Evolutionary conservation across 1,140 invertebrate species (phyloP), one percentile per base, ranked within the genome.

Genomic region (Batillaria attramentaria): DNA sequence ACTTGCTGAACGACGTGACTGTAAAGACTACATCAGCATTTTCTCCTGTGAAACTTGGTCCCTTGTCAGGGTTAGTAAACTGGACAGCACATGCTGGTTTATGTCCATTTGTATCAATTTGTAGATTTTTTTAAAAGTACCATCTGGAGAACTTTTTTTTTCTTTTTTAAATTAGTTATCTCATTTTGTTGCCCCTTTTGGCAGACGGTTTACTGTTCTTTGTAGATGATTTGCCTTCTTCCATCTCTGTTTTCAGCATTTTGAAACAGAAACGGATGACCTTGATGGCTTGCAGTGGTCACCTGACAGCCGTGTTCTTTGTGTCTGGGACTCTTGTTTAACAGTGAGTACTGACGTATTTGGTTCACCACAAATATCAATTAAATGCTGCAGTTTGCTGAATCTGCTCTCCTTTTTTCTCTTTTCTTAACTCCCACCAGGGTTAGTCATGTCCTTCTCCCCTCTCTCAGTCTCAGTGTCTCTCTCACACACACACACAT

Each of bases 1-100:
- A 18, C 80, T 92, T 33, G 91, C 91, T 28, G 92, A 93, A 83
- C 85, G 92, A 72, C 69, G 90, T 37, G 91, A 92, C 54, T 92
- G 92, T 80, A 91, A 91, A 80, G 92, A 93, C 81, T 92, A 86
- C 79, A 81, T 92, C 70, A 92, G 91, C 69, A 89, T 92, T 18
- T 91, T 92, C 83, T 86, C 86, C 33, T 91, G 91, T 69, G 84
- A 82, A 43, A 87, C 88, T 31, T 92, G 92, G 92, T 85, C 91
- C 65, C 82, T 92, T 24, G 85, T 92, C 16, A 92, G 92, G 84
- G 91, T 91, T 81, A 79, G 46, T 66, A 6, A 31, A 20, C 37
- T 57, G 33, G 33, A 46, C 4, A 50, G 46, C 13, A 13, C 46
- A 50, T 13, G 24, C 46, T 50, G 46, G 24, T 50, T 50, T 50